Conservation (phyloP, 2,113 vertebrate species). For the Prionailurus bengalensis region DNA sequence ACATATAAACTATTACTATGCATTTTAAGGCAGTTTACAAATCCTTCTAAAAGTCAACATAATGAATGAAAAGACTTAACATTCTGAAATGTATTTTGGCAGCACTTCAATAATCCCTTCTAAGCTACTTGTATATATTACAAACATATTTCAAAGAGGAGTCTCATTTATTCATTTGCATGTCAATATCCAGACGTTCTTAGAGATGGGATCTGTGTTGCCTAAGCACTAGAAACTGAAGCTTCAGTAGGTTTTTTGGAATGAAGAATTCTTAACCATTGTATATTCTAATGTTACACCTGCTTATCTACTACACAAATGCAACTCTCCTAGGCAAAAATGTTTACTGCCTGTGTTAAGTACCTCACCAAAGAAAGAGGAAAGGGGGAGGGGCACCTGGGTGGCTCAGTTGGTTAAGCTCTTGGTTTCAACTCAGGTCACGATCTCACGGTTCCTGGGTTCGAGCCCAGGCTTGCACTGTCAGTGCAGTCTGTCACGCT, state of each 20-base stretch:
- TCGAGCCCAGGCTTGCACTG: no score
- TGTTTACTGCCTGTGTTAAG: constrained; percentile 10
- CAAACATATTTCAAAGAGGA: constrained; percentile 43
- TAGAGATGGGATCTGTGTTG: constrained; percentile 7
- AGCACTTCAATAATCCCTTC: constrained; percentile 32
- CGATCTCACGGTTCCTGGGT: no score
- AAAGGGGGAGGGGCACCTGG: not conserved
- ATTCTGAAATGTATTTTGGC: constrained; percentile 52
- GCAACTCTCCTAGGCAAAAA: constrained; percentile 18
- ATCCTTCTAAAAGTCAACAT: constrained; percentile 26
- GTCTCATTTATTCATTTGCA: constrained; percentile 44
- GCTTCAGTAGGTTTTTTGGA: not conserved
- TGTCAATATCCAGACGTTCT: constrained; percentile 26
- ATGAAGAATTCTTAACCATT: constrained; percentile 16
- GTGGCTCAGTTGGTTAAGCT: no score
- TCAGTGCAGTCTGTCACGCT: no score
- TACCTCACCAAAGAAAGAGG: not conserved
- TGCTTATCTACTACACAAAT: not conserved
- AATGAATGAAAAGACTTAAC: constrained; percentile 32
- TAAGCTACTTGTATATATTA: constrained; percentile 40
- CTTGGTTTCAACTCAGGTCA: no score
- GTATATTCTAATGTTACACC: not conserved
- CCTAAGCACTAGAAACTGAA: constrained; percentile 43
- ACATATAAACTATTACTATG: not conserved
- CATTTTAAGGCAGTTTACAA: constrained; percentile 7